A percentile compares a stretch with the other conserved stretches of the same genome.
Evolutionary conservation across 2,113 vertebrate species (phyloP).

Genomic region (Corydoras maculifer): DNA sequence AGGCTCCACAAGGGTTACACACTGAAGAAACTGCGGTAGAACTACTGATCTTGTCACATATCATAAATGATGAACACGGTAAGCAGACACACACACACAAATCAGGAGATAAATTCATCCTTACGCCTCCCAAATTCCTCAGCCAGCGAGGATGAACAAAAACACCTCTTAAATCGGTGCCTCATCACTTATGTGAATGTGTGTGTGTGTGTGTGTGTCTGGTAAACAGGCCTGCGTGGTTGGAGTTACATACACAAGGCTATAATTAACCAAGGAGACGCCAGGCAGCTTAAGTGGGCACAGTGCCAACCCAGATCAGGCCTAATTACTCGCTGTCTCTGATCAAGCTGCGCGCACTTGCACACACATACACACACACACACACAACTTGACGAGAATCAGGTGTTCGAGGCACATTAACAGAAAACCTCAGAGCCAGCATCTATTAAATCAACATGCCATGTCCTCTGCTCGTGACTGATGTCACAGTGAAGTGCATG

Average conservation of each 20-base stretch:
- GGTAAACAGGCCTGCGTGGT: slow-evolving; percentile 16
- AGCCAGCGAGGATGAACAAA: slow-evolving; percentile 24
- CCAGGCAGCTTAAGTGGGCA: slow-evolving; percentile 62
- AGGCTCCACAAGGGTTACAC: too few relatives aligned
- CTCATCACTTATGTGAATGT: slow-evolving; percentile 32
- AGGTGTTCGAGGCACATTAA: too few relatives aligned
- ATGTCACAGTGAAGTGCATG: not conserved
- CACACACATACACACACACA: not conserved
- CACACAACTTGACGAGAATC: too few relatives aligned
- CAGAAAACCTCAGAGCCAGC: too few relatives aligned
- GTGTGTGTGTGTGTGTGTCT: slow-evolving; percentile 41
- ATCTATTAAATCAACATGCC: too few relatives aligned
- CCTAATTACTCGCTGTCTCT: slow-evolving; percentile 34
- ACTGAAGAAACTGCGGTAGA: too few relatives aligned
- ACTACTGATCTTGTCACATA: too few relatives aligned
- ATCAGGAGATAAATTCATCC: not conserved
- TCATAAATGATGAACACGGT: too few relatives aligned
- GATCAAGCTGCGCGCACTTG: slow-evolving; percentile 4
- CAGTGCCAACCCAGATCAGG: slow-evolving; percentile 54
- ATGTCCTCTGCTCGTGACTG: too few relatives aligned
- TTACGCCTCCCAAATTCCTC: slow-evolving; percentile 31
- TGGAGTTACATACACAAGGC: slow-evolving; percentile 21
- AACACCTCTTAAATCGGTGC: slow-evolving; percentile 43
- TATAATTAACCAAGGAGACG: slow-evolving; percentile 69
- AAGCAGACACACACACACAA: slow-evolving; percentile 8